Conservation (phyloP, 2,797 vertebrate species). For the Triplophysa bombifrons region DNA sequence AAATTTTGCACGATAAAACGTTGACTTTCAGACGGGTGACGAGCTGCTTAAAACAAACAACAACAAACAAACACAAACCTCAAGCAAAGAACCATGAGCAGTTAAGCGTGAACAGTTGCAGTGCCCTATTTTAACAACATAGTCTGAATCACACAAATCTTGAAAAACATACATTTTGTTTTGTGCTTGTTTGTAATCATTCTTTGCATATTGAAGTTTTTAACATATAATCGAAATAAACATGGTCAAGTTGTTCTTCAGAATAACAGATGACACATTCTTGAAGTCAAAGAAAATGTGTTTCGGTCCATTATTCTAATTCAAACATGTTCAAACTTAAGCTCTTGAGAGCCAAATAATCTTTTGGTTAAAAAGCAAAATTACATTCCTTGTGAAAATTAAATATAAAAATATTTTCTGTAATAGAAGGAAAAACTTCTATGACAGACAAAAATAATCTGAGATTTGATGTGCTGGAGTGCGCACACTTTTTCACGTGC, state of each 20-base stretch:
- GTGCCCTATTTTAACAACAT: background rate
- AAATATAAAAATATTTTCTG: background rate
- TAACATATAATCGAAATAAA: background rate
- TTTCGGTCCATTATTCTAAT: no score
- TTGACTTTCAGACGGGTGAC: conserved; percentile 1
- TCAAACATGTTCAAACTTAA: no score
- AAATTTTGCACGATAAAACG: background rate
- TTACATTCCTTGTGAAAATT: background rate
- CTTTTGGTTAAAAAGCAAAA: no score
- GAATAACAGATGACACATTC: no score
- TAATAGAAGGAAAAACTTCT: background rate
- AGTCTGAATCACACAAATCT: background rate
- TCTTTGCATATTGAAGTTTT: background rate
- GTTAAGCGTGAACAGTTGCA: background rate
- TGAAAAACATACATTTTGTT: conserved; percentile 3
- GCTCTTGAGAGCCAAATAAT: no score
- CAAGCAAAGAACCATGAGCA: background rate
- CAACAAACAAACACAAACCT: conserved; percentile 5
- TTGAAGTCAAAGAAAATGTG: no score
- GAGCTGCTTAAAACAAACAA: background rate
- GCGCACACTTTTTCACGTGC: background rate
- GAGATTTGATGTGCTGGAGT: conserved; percentile 1
- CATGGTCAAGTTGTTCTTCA: background rate
- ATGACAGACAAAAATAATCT: background rate
- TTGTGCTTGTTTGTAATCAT: background rate